These are phyloP conservation scores for Drosophila eugracilis DNA, from an alignment of 1,140 invertebrate species.

Conservation along the genomic window DNA sequence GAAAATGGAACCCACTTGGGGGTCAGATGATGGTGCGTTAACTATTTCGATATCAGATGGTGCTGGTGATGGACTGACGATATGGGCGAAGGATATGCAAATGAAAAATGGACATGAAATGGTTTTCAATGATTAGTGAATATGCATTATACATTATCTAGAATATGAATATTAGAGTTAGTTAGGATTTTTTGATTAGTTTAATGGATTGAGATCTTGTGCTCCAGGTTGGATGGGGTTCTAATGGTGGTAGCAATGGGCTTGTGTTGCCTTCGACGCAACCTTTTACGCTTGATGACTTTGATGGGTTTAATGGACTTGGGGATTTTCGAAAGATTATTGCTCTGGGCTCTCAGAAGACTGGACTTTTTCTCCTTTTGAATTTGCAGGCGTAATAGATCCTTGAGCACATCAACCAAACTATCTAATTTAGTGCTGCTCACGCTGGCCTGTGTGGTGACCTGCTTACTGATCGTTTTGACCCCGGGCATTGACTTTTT, in stretches of 20 bases:
- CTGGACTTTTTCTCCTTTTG: constrained; percentile 27
- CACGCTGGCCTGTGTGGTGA: constrained; percentile 22
- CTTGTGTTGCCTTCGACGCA: constrained; percentile 3
- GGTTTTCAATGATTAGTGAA: constrained; percentile 14
- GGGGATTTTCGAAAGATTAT: neutral
- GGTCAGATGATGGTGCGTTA: constrained; percentile 9
- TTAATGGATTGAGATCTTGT: neutral
- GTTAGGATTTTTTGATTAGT: constrained; percentile 16
- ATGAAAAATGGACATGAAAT: constrained; percentile 37
- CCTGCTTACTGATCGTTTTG: neutral
- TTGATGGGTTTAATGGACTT: constrained; percentile 6
- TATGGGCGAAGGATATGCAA: constrained; percentile 31
- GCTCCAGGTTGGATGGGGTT: constrained; percentile 1
- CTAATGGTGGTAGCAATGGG: constrained; percentile 9
- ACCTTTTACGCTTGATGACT: constrained; percentile 10
- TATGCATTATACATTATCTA: constrained; percentile 9
- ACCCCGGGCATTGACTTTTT: neutral
- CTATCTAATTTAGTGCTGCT: constrained; percentile 61
- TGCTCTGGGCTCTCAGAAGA: neutral
- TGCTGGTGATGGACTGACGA: constrained; percentile 73
- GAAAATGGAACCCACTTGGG: constrained; percentile 48
- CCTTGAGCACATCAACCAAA: constrained; percentile 61
- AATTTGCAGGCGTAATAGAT: constrained; percentile 58
- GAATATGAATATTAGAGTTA: constrained; percentile 27
- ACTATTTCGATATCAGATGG: constrained; percentile 34